Conservation (phyloP, 2,888 invertebrate genomes). For the Athalia cordata region DNA sequence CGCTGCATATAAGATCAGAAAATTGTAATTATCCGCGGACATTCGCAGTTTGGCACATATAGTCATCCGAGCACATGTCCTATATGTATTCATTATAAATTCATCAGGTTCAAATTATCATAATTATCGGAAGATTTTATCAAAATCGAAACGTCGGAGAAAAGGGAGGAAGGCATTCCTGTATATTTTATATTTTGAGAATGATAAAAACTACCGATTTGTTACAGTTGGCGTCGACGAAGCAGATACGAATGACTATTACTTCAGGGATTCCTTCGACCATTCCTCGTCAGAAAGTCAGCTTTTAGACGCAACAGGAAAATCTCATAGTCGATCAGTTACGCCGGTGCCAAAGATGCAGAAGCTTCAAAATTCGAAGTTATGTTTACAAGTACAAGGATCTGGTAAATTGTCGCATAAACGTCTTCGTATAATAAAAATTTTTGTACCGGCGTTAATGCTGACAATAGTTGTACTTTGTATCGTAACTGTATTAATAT, state of each 20-base stretch:
- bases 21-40: too few species aligned
- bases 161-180: too few species aligned
- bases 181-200: not conserved
- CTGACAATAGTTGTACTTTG: slow-evolving; percentile 83
- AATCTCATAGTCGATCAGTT: slow-evolving; percentile 65
- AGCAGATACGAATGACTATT: slow-evolving; percentile 78
- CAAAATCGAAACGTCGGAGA: too few species aligned
- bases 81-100: too few species aligned
- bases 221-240: slow-evolving; percentile 70
- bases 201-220: slow-evolving; percentile 26
- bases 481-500: slow-evolving; percentile 81
- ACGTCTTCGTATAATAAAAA: slow-evolving; percentile 77
- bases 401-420: slow-evolving; percentile 53
- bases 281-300: slow-evolving; percentile 89
- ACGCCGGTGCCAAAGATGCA: slow-evolving; percentile 71
- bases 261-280: slow-evolving; percentile 85
- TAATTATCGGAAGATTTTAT: too few species aligned
- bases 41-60: too few species aligned
- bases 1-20: too few species aligned
- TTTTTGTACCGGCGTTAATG: slow-evolving; percentile 86
- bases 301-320: slow-evolving; percentile 74
- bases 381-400: slow-evolving; percentile 55
- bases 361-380: slow-evolving; percentile 69
- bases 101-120: too few species aligned
- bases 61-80: too few species aligned